Conservation (phyloP, 2,113 vertebrate genomes). For the Pseudorasbora parva region DNA sequence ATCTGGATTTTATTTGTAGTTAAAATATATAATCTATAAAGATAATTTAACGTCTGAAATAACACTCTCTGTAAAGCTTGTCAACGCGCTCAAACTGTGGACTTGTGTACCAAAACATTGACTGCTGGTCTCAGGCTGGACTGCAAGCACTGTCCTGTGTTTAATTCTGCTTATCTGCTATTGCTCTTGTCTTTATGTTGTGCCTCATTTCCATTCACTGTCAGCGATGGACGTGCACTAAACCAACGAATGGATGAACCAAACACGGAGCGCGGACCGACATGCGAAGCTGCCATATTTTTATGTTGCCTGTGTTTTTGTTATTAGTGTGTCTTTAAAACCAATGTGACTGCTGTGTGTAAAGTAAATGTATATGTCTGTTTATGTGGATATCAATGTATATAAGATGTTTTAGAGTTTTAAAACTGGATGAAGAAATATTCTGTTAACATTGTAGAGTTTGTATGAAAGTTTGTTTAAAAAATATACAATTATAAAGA, state of each 20-base stretch:
- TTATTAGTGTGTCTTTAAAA: conserved; percentile 49
- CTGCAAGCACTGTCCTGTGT: not conserved
- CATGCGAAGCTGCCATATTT: conserved; percentile 47
- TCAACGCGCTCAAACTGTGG: not conserved
- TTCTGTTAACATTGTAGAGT: conserved; percentile 51
- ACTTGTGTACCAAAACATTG: conserved; percentile 28
- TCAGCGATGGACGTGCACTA: conserved; percentile 68
- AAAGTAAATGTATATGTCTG: conserved; percentile 50
- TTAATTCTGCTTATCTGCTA: not conserved
- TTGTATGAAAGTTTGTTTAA: conserved; percentile 11
- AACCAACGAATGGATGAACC: conserved; percentile 65
- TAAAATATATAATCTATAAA: conserved; percentile 6
- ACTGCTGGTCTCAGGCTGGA: conserved; percentile 14
- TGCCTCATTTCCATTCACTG: conserved; percentile 1
- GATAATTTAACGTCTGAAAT: conserved; percentile 16
- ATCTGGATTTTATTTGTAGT: conserved; percentile 21
- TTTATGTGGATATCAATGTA: conserved; percentile 43
- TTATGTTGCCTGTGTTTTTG: conserved; percentile 35
- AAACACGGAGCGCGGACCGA: conserved; percentile 61
- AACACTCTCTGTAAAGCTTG: not conserved
- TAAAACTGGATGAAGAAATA: conserved; percentile 60
- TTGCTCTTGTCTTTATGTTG: not conserved
- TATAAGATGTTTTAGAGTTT: conserved; percentile 58
- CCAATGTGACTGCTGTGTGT: conserved; percentile 35
- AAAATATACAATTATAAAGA: conserved; percentile 26